phyloP scores from a whole-genome alignment of 2,113 vertebrate genomes.

The Ageneiosus marmoratus region DNA sequence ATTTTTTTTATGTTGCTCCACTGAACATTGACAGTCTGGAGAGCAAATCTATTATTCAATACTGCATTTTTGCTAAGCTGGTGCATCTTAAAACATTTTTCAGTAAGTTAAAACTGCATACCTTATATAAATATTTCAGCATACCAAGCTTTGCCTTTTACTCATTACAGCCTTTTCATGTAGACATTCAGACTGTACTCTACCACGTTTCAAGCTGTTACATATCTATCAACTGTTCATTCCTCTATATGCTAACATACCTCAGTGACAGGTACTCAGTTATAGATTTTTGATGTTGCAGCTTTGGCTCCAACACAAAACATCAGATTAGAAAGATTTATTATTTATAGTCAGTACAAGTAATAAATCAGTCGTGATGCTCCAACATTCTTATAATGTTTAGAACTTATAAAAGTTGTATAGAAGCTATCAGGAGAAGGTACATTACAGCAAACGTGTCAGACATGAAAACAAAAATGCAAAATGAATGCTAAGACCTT shows the following conservation, averaged over 20 bases:
- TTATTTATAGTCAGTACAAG: neutral
- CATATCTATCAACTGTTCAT: slow-evolving; percentile 29
- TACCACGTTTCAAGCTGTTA: neutral
- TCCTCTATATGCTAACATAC: slow-evolving; percentile 17
- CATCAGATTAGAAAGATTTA: neutral
- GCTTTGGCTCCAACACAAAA: slow-evolving; percentile 1
- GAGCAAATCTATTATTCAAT: neutral
- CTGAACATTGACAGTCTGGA: neutral
- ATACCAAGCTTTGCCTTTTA: neutral
- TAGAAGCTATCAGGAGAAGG: neutral
- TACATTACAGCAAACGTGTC: neutral
- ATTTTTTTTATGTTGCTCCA: neutral
- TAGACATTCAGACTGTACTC: neutral
- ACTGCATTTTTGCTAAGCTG: neutral
- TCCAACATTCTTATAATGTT: neutral
- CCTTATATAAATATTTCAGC: neutral
- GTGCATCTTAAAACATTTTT: neutral
- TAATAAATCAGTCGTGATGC: neutral
- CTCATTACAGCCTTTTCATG: neutral
- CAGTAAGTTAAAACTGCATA: neutral
- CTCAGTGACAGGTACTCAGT: slow-evolving; percentile 12
- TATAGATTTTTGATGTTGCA: neutral
- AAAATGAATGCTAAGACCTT: neutral
- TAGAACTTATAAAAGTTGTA: neutral
- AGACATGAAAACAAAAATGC: neutral